phyloP scores from a whole-genome alignment of 2,797 vertebrate species.

The Balearica regulorum region DNA sequence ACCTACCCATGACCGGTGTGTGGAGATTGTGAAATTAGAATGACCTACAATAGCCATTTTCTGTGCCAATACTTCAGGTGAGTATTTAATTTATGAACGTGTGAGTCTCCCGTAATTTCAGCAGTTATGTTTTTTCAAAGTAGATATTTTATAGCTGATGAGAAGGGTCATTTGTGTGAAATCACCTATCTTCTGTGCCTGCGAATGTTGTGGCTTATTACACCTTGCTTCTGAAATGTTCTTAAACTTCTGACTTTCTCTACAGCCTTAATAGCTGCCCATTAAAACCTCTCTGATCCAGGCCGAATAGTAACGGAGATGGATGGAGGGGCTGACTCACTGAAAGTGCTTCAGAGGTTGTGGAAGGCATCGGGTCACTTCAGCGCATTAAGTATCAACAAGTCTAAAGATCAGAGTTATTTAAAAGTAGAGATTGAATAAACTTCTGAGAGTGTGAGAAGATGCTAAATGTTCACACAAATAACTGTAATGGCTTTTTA shows the following conservation, averaged over 20 bases:
- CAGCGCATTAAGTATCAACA: background rate
- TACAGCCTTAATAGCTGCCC: background rate
- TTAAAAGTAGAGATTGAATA: background rate
- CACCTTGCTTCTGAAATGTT: background rate
- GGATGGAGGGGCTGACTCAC: background rate
- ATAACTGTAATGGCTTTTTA: background rate
- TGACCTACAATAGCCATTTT: background rate
- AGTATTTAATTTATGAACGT: background rate
- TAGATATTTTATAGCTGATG: background rate
- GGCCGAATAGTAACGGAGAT: background rate
- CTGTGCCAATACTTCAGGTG: background rate
- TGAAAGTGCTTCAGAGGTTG: background rate
- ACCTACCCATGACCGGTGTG: too few relatives aligned
- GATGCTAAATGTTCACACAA: background rate
- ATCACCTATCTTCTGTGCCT: background rate
- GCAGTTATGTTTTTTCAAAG: background rate
- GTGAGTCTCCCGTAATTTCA: background rate
- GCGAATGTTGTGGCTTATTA: rapidly evolving
- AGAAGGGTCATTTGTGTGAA: background rate
- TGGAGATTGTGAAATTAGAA: background rate
- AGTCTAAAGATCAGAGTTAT: background rate
- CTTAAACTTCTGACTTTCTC: background rate
- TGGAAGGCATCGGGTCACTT: background rate
- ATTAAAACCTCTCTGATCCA: background rate
- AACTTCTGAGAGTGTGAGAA: background rate